Evolutionary conservation across 2,888 invertebrate species (phyloP).

Genomic region (Trichacis sp.): DNA sequence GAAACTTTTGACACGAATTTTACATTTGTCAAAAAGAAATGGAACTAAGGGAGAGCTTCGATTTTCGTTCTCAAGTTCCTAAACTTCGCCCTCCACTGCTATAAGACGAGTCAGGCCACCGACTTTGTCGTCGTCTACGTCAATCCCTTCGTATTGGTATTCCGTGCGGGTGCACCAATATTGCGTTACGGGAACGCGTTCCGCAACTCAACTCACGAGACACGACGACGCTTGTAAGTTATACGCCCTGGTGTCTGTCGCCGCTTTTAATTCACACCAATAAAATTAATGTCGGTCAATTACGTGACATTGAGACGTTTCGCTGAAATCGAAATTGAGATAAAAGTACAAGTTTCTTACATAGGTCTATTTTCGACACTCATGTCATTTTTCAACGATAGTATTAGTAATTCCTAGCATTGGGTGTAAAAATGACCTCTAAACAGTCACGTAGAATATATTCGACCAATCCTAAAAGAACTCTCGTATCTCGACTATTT

Average conservation of each 20-base stretch:
- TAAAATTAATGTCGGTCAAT: conserved; percentile 56
- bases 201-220: conserved; percentile 59
- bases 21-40: conserved; percentile 54
- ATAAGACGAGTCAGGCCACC: conserved; percentile 26
- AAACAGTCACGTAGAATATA: too few relatives aligned
- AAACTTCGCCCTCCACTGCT: conserved; percentile 33
- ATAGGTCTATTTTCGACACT: too few relatives aligned
- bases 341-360: background rate
- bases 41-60: conserved; percentile 18
- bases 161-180: conserved; percentile 63
- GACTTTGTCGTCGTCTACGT: conserved; percentile 38
- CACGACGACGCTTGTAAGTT: conserved; percentile 56
- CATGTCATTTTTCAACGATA: too few relatives aligned
- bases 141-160: conserved; percentile 60
- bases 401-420: too few relatives aligned
- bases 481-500: too few relatives aligned
- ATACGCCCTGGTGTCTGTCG: conserved; percentile 51
- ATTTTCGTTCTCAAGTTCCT: conserved; percentile 24
- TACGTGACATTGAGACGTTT: conserved; percentile 38
- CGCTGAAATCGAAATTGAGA: background rate
- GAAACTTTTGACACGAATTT: conserved; percentile 63
- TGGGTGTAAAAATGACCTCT: too few relatives aligned
- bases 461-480: too few relatives aligned
- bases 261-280: conserved; percentile 59
- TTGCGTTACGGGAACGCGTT: conserved; percentile 67